Evolutionary conservation across 2,113 vertebrate species (phyloP).

Genomic region (Saimiri boliviensis): DNA sequence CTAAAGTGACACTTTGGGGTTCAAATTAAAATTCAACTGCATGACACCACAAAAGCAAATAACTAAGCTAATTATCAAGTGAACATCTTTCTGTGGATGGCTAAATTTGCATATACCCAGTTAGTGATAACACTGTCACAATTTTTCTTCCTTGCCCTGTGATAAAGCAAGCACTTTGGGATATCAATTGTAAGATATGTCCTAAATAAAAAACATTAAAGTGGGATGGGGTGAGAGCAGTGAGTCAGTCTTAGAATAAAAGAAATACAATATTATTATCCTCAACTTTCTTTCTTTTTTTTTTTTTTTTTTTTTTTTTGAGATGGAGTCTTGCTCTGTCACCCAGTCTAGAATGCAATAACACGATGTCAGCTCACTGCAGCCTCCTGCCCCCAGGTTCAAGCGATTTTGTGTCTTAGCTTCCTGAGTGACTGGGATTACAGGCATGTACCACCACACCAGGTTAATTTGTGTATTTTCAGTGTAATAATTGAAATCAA

Average conservation of each 20-base stretch:
- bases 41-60: constrained; percentile 4
- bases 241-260: background rate
- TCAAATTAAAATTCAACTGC: constrained; percentile 46
- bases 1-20: background rate
- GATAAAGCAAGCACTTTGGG: background rate
- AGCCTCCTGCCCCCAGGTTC: too few species aligned
- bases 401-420: too few species aligned
- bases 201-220: constrained; percentile 46
- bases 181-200: background rate
- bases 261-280: constrained; percentile 7
- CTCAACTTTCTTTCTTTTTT: background rate
- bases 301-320: too few species aligned
- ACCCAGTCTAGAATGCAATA: too few species aligned
- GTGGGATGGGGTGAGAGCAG: background rate
- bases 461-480: too few species aligned
- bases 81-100: background rate
- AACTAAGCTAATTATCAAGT: constrained; percentile 28
- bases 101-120: background rate
- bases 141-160: background rate
- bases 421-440: too few species aligned
- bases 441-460: too few species aligned
- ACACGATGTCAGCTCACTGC: too few species aligned
- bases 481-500: constrained; percentile 17
- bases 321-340: too few species aligned
- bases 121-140: background rate